Evolutionary conservation across 2,113 vertebrate genomes (phyloP), one percentile per base, ranked within the genome.

Genomic region (Cricetomys ansorgei): DNA sequence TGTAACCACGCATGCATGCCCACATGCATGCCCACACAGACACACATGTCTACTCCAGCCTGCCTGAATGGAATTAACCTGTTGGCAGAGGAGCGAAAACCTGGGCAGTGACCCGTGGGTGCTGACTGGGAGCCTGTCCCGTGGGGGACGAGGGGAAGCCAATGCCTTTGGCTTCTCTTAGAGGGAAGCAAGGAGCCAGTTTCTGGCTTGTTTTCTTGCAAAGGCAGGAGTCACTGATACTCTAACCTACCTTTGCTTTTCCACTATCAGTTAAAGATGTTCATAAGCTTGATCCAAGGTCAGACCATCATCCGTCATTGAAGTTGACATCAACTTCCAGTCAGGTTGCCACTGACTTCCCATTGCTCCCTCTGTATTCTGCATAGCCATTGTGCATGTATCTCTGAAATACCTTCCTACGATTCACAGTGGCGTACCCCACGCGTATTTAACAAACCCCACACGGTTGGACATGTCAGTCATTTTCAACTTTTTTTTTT

Each of bases 401-500:
- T 34, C 59, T 79, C 86, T 34, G 43, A 43, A 31, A 55, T 29
- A 3, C 15, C 59, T 15, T 19, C 31, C 37, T 40, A 15, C 0
- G 2, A 4, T 2, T 7, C 48, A 31, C 23, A 11, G 5, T 15
- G 34, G 4, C 25, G 13, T 48, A 43, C n/a, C n/a, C n/a, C 1
- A 16, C 48, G 4, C 15, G 29, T 40, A 23, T 17, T 45, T 50
- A 53, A 34, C 17, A n/a, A 31, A 34, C 37, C 37, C 25, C 10
- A 4, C 3, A 0, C 16, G 6, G 13, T 45, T 48, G 59, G 62
- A 27, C 2, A 1, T 27, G 50, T 21, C 1, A 0, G 4, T 8
- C 69, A 1, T 53, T 50, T 95, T n/a, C 21, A 15, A 0, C 15
- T 70, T 62, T 91, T 59, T 91, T 59, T 17, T 2, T 53, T 84